phyloP scores from a whole-genome alignment of 64 coral and sea anemone genomes.

The Dendrophyllia cribrosa region DNA sequence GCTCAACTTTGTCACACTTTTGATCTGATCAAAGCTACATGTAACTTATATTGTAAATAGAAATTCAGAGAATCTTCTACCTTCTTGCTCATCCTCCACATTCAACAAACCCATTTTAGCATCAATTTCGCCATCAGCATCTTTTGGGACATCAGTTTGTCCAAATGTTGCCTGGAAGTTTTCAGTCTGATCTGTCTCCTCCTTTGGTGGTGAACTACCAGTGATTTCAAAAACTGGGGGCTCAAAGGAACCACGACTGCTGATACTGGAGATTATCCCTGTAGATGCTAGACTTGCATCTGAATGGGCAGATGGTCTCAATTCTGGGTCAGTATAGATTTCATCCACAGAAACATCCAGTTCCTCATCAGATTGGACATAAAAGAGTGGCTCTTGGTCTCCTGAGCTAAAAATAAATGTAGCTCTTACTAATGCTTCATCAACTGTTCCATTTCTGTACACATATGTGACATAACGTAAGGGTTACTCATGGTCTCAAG shows the following conservation, averaged over 20 bases:
- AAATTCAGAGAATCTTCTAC: background rate
- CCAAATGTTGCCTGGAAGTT: slow-evolving; percentile 1
- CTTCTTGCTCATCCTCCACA: slow-evolving; percentile 67
- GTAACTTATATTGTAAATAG: too few species aligned
- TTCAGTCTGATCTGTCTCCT: slow-evolving; percentile 21
- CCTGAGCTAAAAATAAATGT: background rate
- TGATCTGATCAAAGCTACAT: too few species aligned
- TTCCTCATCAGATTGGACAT: slow-evolving; percentile 71
- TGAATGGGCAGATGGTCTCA: background rate
- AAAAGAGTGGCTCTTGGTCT: slow-evolving; percentile 83
- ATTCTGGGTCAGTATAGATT: slow-evolving; percentile 64
- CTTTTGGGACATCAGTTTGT: background rate
- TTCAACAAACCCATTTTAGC: background rate
- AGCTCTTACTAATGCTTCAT: too few species aligned
- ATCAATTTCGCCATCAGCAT: background rate
- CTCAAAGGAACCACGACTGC: slow-evolving; percentile 72
- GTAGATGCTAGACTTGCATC: slow-evolving; percentile 17
- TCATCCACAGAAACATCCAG: slow-evolving; percentile 77
- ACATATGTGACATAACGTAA: background rate
- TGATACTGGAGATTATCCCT: slow-evolving; percentile 85
- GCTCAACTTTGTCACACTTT: too few species aligned
- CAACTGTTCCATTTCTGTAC: background rate
- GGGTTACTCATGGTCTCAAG: background rate
- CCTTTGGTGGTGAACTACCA: slow-evolving; percentile 6
- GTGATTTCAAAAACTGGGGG: background rate